A percentile compares a stretch with the other conserved stretches of the same genome.
These are phyloP conservation scores for Phymanthus crucifer DNA, from an alignment of 92 coral and sea anemone species.

Conservation along the genomic window DNA sequence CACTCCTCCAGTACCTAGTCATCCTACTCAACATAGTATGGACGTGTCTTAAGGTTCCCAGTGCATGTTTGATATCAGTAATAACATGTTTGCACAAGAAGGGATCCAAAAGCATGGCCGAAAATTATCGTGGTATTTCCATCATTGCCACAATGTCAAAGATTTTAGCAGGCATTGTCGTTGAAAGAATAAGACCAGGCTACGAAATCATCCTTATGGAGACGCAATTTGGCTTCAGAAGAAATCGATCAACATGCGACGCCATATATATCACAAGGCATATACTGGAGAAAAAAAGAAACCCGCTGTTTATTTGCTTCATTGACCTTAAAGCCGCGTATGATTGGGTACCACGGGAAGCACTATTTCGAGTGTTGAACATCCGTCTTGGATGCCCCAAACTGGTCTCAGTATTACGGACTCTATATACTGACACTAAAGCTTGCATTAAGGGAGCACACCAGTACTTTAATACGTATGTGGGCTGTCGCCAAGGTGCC, in stretches of 20 bases:
- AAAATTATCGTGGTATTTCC: slow-evolving; percentile 18
- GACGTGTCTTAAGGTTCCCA: slow-evolving; percentile 15
- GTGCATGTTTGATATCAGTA: neutral
- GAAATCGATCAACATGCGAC: slow-evolving; percentile 24
- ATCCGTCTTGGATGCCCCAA: neutral
- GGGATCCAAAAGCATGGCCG: slow-evolving; percentile 10
- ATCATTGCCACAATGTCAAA: slow-evolving; percentile 11
- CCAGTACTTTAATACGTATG: neutral
- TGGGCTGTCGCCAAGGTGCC: slow-evolving; percentile 14
- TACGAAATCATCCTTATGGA: neutral
- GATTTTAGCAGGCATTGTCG: neutral
- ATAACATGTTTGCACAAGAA: slow-evolving; percentile 28
- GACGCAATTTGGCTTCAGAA: slow-evolving; percentile 24
- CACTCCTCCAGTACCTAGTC: no score
- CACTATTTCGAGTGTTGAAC: neutral
- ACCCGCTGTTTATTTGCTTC: neutral
- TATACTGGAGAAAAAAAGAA: slow-evolving; percentile 14
- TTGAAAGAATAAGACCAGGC: slow-evolving; percentile 3
- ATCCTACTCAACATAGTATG: no score
- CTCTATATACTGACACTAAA: neutral
- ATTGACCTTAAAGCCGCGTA: no score
- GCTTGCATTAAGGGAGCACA: neutral
- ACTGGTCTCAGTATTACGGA: neutral
- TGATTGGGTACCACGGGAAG: slow-evolving; percentile 36
- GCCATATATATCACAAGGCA: slow-evolving; percentile 17